Evolutionary conservation across 2,113 vertebrate species (phyloP).

Genomic region (Syngnathoides biaculeatus): DNA sequence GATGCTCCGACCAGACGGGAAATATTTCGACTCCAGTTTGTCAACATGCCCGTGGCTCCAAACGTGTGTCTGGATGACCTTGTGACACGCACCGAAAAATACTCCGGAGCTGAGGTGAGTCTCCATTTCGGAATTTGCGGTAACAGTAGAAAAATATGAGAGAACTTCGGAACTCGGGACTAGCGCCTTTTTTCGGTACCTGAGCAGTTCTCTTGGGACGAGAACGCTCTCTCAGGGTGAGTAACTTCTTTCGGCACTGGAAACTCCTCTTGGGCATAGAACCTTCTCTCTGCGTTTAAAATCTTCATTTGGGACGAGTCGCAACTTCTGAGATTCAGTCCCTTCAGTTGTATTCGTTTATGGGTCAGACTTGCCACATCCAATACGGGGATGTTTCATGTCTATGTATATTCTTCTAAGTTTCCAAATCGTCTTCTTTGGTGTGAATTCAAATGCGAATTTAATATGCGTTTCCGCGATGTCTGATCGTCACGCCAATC

Average conservation of each 20-base stretch:
- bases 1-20: conserved; percentile 82
- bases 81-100: conserved; percentile 76
- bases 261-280: too few species aligned
- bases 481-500: conserved; percentile 51
- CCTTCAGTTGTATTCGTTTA: background rate
- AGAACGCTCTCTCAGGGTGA: too few species aligned
- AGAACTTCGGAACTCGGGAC: too few species aligned
- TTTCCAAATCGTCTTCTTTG: background rate
- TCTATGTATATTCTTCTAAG: background rate
- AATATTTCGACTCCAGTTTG: conserved; percentile 85
- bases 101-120: conserved; percentile 94
- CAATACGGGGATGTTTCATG: background rate
- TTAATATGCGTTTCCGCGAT: conserved; percentile 33
- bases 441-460: conserved; percentile 1
- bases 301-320: too few species aligned
- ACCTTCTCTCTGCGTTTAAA: too few species aligned
- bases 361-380: background rate
- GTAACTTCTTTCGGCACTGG: too few species aligned
- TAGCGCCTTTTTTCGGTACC: too few species aligned
- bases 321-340: too few species aligned
- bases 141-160: background rate
- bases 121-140: background rate
- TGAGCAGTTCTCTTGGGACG: too few species aligned
- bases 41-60: conserved; percentile 77
- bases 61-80: conserved; percentile 79